Evolutionary conservation across 2,113 vertebrate genomes (phyloP), one percentile per base, ranked within the genome.

Genomic region (Phalacrocorax brasilianus): DNA sequence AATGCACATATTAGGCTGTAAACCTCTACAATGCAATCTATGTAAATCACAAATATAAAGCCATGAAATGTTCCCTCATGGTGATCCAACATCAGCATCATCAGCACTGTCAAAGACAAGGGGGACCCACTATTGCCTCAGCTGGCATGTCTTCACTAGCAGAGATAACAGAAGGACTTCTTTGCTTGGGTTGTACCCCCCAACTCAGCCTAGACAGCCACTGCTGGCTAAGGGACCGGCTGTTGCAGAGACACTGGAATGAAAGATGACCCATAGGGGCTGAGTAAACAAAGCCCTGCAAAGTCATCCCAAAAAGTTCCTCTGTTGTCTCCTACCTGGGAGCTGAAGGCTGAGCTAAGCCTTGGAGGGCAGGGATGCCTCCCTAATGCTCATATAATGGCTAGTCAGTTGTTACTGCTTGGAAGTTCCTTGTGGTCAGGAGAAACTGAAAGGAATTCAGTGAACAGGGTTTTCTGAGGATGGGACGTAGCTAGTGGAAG

Each of bases 11-110:
- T 50, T 30, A 75, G 33, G 62, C 52, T 72, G 42, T 72, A 80
- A 88, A 71, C 15, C 24, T 80, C 61, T 82, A 62, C 40, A 87
- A 50, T n/a, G 61, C 45, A 76, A 95, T 23, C 32, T 45, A 91
- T 32, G 75, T 73, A 90, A 96, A 91, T 96, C 91, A 94, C 50
- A 89, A 80, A 91, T 26, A 62, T 21, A 78, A 95, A 90, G n/a
- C 63, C 47, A 62, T 21, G 66, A 45, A 85, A 93, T 70, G 58
- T 52, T 92, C 80, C 45, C 86, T 65, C 14, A 2, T 1, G 28
- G 86, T 65, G 59, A 66, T 63, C 40, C 67, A 67, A 63, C n/a
- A 61, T 28, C 45, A 73, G 88, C 38, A 82, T n/a, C 68, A 80
- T 65, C 71, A 94, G 66, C 75, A 62, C 49, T 45, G 58, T 32